Conservation (phyloP, 2,113 vertebrate species). For the Caloenas nicobarica region DNA sequence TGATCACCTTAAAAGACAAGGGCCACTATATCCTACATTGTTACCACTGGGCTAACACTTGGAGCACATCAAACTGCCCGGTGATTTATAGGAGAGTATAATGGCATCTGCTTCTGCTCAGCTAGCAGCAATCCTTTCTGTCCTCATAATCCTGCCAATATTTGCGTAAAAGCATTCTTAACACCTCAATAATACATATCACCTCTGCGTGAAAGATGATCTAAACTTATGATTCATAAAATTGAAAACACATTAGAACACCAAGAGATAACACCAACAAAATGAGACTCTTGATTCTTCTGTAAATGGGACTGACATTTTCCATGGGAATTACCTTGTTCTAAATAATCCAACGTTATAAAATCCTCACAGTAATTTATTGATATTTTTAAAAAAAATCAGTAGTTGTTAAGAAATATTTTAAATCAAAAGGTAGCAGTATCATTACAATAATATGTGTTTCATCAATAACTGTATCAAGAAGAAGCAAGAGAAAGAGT, state of each 20-base stretch:
- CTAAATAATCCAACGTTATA: not conserved
- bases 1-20: not conserved
- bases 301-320: not conserved
- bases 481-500: not conserved
- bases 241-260: conserved; percentile 6
- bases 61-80: not conserved
- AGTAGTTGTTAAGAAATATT: not conserved
- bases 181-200: not conserved
- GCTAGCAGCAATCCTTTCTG: not conserved
- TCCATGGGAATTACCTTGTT: not conserved
- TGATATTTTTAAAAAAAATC: not conserved
- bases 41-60: not conserved
- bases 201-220: not conserved
- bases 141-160: not conserved
- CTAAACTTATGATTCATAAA: not conserved
- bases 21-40: not conserved
- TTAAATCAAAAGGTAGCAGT: not conserved
- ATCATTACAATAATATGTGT: not conserved
- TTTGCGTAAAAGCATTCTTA: conserved; percentile 3
- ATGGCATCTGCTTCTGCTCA: not conserved
- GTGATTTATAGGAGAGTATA: conserved; percentile 4
- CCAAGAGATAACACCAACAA: not conserved
- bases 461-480: not conserved
- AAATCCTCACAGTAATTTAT: not conserved
- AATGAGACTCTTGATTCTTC: not conserved